Conservation (phyloP, 2,888 invertebrate genomes). For the Scaptomyza flava region DNA sequence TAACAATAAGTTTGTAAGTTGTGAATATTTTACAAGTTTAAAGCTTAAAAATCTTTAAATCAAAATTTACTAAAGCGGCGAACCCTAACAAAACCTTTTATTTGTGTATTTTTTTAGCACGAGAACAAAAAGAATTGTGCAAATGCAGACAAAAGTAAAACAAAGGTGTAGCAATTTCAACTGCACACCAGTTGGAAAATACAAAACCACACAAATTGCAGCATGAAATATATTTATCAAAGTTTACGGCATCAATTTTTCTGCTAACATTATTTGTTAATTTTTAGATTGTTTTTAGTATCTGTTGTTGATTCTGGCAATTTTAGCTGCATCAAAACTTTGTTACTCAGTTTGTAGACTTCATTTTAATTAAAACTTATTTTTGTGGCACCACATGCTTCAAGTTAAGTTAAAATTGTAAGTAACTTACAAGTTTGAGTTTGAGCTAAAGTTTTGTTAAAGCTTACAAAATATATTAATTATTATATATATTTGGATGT, state of each 20-base stretch:
- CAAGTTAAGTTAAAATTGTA: background rate
- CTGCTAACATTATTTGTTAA: background rate
- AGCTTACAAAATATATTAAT: no score
- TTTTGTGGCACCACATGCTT: no score
- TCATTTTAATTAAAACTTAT: background rate
- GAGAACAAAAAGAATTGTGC: background rate
- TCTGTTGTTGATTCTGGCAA: no score
- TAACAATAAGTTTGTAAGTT: no score
- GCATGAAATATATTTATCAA: background rate
- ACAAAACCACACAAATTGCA: background rate
- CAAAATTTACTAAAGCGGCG: no score
- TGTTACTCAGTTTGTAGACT: background rate
- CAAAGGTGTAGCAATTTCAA: no score
- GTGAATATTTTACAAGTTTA: no score
- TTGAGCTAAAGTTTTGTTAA: no score
- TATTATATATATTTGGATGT: no score
- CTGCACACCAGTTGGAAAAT: background rate
- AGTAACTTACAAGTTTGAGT: background rate
- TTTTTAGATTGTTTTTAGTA: background rate
- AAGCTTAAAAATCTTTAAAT: no score
- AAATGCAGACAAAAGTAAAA: no score
- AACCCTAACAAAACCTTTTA: no score
- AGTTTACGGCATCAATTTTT: background rate
- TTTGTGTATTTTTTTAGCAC: background rate
- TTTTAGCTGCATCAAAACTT: background rate